Evolutionary conservation across 2,113 vertebrate species (phyloP), one percentile per base, ranked within the genome.

Genomic region (Odocoileus virginianus): DNA sequence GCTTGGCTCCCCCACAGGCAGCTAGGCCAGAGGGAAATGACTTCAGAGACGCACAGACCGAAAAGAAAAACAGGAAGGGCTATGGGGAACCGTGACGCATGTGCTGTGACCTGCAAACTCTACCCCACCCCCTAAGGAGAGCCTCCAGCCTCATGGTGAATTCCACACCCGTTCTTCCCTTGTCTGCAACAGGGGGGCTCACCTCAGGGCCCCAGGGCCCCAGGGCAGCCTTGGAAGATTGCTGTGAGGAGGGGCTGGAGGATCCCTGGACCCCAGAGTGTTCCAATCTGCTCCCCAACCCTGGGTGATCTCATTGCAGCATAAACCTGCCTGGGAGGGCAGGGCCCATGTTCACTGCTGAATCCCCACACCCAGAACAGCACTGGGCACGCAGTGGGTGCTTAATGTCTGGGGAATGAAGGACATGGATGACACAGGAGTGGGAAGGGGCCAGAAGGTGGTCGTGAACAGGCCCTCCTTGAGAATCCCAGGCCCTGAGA

Each of bases 31-130:
- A 90, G 89, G 97, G 97, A 97, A 98, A 98, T 97, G 95, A 98
- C 95, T 97, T 98, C 98, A 97, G 97, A 98, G 95, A 95, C 14
- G 0, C 93, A 85, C 97, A 91, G 74, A 96, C 74, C 95, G 84
- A 97, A 97, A 91, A 98, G 86, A 97, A 98, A 97, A 98, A 98
- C 98, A 98, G 98, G 98, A 98, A 98, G 96, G 89, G 89, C 97
- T 89, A 94, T 19, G 58, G 91, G 96, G 95, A 64, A 96, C 86
- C 57, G 1, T 97, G 96, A 97, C 89, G 89, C 96, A 58, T 19
- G 43, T 83, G 94, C 93, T 12, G 14, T 93, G 91, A 97, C 86
- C 97, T 84, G 82, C 54, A 43, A 13, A 55, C 47, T 28, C 30
- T 0, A 27, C 54, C 67, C 55, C 1, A 8, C 14, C 52, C 50